Conservation (phyloP, 1,140 invertebrate species). For the Atta colombica region DNA sequence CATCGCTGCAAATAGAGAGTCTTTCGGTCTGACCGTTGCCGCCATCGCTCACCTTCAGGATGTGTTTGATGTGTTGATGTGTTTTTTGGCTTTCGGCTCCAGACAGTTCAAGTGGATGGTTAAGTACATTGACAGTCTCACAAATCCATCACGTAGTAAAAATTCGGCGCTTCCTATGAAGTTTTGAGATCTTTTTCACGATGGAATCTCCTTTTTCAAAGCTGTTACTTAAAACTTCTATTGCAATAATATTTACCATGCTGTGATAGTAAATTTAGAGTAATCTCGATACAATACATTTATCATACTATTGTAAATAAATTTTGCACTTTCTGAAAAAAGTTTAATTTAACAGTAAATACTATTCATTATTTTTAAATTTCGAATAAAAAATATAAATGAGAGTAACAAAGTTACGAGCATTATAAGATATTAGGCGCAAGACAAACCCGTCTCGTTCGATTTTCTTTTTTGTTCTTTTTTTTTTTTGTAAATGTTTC, state of each 20-base stretch:
- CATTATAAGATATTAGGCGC: constrained; percentile 40
- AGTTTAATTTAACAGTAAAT: no score
- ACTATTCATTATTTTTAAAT: constrained; percentile 16
- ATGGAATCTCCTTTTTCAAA: not conserved
- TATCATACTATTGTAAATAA: not conserved
- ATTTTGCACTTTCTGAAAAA: not conserved
- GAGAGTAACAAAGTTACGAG: constrained; percentile 5
- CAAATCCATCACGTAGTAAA: constrained; percentile 49
- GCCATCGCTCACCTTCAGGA: constrained; percentile 18
- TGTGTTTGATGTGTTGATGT: constrained; percentile 71
- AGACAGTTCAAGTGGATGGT: constrained; percentile 64
- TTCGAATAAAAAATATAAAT: constrained; percentile 8
- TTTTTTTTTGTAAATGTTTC: constrained; percentile 38
- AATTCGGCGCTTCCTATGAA: constrained; percentile 48
- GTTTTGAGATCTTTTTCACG: constrained; percentile 16
- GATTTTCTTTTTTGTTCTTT: constrained; percentile 5
- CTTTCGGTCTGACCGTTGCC: not conserved
- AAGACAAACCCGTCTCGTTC: constrained; percentile 44
- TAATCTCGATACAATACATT: not conserved
- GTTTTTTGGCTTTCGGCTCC: constrained; percentile 71
- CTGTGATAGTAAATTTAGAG: not conserved
- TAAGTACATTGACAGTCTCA: constrained; percentile 44
- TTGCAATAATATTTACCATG: not conserved
- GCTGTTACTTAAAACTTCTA: not conserved
- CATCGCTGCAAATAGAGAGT: constrained; percentile 68